Base-by-base conservation (phyloP, 2,888 invertebrate genomes). In the Xylota segnis region DNA sequence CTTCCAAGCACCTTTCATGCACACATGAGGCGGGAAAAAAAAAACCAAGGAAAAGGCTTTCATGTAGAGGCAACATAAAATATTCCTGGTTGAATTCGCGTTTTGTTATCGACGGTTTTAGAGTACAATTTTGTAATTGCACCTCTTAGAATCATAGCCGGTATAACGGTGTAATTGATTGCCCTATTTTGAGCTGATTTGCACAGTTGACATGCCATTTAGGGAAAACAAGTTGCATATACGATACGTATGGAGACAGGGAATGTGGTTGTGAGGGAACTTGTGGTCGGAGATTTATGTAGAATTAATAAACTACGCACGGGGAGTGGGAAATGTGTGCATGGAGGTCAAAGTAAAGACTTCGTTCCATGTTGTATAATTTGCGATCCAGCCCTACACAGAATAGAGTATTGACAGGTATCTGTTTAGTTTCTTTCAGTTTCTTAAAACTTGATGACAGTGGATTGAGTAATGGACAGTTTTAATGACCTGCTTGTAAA, bases 111-210 rank as follows among this genome's bases (percentile, higher is more conserved):
- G 82, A 77, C 58, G 77, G 65, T 78, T 83, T 87, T 78, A 78
- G 78, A 87, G 83, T 70, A 78, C 86, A 77, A 82, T 87, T 87
- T 87, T 87, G 87, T 87, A 87, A 87, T 87, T 83, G 87, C 76
- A 81, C 66, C 87, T 87, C 74, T 83, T 87, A 82, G 82, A 82
- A 50, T 81, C 86, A 86, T 83, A 54, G 74, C 68, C 18, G 63
- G 63, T 83, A 83, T 87, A 83, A 87, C 87, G 37, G 83, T 70
- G 74, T 87, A 87, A 87, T 87, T 87, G 87, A 87, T 87, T 87
- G 87, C 77, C 87, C 87, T 65, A 83, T 87, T 87, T 87, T 83
- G 52, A 78, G 83, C 83, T 87, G 87, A 83, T 82, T 83, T 87
- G 70, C 61, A 40, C 63, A 83, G 83, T 87, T 87, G 87, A 83